These are phyloP conservation scores for Podotricha telesiphe DNA, from an alignment of 2,888 invertebrate species.

Conservation along the genomic window DNA sequence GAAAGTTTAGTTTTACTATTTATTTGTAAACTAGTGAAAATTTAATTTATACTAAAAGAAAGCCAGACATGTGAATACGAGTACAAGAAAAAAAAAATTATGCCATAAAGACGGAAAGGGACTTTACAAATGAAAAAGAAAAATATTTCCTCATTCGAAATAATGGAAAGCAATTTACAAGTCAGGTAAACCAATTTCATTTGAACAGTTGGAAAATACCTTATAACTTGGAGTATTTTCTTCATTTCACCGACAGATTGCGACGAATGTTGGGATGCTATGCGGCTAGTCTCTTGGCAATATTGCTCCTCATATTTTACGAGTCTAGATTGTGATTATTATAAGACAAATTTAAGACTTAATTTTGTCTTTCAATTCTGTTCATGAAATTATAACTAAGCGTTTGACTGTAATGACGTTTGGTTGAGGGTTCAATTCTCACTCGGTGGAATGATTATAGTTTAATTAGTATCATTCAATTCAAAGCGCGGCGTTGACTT, in stretches of 20 bases:
- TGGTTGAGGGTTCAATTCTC: too few relatives aligned
- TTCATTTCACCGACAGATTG: slow-evolving; percentile 34
- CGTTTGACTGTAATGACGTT: too few relatives aligned
- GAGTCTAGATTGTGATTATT: slow-evolving; percentile 41
- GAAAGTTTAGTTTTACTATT: too few relatives aligned
- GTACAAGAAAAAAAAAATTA: background rate
- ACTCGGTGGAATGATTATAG: too few relatives aligned
- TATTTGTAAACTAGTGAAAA: too few relatives aligned
- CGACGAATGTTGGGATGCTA: slow-evolving; percentile 28
- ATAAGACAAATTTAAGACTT: too few relatives aligned
- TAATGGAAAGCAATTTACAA: slow-evolving; percentile 23
- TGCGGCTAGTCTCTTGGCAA: slow-evolving; percentile 31
- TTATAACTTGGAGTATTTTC: slow-evolving; percentile 24
- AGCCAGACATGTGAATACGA: background rate
- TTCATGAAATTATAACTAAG: background rate
- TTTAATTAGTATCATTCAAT: too few relatives aligned
- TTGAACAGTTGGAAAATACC: slow-evolving; percentile 20
- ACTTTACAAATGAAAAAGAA: slow-evolving; percentile 10
- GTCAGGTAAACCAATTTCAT: slow-evolving; percentile 29
- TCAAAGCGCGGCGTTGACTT: too few relatives aligned
- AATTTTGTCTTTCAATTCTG: background rate
- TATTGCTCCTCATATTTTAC: slow-evolving; percentile 39
- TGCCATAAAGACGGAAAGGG: background rate
- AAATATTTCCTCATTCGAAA: slow-evolving; percentile 11
- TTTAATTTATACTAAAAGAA: background rate